These are phyloP conservation scores for Nettapus auritus DNA, from an alignment of 2,113 vertebrate genomes.

Conservation along the genomic window DNA sequence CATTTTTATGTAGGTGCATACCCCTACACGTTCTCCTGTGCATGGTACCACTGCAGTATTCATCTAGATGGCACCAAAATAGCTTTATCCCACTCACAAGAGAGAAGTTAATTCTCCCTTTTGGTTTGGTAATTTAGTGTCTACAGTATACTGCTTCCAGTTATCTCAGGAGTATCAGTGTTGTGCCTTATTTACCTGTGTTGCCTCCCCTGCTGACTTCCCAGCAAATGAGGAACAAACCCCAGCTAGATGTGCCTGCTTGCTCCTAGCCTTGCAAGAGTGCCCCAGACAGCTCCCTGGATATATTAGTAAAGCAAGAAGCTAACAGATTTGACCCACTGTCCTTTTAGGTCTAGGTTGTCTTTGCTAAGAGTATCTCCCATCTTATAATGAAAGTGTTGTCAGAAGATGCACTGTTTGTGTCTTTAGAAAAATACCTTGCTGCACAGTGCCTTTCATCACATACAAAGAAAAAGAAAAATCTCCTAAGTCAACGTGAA, in stretches of 20 bases:
- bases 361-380: not conserved
- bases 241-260: not conserved
- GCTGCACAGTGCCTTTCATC: not conserved
- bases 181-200: not conserved
- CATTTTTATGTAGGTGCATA: rapidly evolving
- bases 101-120: not conserved
- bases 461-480: not conserved
- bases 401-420: not conserved
- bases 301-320: not conserved
- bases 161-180: not conserved
- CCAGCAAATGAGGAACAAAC: not conserved
- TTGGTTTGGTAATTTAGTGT: not conserved
- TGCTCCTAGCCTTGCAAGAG: not conserved
- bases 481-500: not conserved
- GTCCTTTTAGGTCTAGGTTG: not conserved
- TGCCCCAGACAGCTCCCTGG: not conserved
- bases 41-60: not conserved
- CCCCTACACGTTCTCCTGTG: rapidly evolving
- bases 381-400: not conserved
- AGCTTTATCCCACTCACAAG: not conserved
- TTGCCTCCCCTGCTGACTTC: not conserved
- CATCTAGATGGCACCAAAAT: not conserved
- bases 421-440: not conserved
- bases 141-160: not conserved
- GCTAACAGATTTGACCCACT: not conserved